Evolutionary conservation across 1,140 invertebrate genomes (phyloP).

Genomic region (Araneus ventricosus): DNA sequence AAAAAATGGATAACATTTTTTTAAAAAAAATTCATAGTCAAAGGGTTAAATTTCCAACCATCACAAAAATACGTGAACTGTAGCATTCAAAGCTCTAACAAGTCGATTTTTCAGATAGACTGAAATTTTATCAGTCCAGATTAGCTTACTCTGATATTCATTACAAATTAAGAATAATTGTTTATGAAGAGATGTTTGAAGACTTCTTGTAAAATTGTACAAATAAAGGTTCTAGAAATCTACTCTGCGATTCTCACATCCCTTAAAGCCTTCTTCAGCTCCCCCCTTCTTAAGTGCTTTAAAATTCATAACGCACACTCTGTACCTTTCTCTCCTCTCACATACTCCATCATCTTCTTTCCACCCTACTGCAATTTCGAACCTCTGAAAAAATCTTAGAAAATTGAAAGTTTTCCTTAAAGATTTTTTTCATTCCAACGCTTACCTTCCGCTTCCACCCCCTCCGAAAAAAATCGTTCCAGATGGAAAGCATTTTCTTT

Average conservation of each 20-base stretch:
- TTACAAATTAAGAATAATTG: neutral
- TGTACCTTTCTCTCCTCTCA: neutral
- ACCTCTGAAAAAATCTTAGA: neutral
- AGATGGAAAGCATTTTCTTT: neutral
- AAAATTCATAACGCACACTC: slow-evolving; percentile 28
- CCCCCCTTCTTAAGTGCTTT: slow-evolving; percentile 3
- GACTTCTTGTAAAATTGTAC: neutral
- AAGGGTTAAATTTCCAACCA: no score
- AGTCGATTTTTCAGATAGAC: no score
- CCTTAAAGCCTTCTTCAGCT: neutral
- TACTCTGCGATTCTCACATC: neutral
- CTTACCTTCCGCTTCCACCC: neutral
- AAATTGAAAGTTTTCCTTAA: neutral
- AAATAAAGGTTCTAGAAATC: neutral
- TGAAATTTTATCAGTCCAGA: no score
- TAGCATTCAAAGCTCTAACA: no score
- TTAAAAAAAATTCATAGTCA: no score
- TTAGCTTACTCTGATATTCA: no score
- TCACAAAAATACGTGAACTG: no score
- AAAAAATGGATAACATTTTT: no score
- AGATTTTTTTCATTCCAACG: neutral
- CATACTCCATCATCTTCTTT: neutral
- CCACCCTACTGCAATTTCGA: neutral
- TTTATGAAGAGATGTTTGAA: neutral
- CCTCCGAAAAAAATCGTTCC: neutral